A percentile compares a stretch with the other conserved stretches of the same genome.
Conservation (phyloP, 1,140 invertebrate genomes). For the Prorops nasuta region DNA sequence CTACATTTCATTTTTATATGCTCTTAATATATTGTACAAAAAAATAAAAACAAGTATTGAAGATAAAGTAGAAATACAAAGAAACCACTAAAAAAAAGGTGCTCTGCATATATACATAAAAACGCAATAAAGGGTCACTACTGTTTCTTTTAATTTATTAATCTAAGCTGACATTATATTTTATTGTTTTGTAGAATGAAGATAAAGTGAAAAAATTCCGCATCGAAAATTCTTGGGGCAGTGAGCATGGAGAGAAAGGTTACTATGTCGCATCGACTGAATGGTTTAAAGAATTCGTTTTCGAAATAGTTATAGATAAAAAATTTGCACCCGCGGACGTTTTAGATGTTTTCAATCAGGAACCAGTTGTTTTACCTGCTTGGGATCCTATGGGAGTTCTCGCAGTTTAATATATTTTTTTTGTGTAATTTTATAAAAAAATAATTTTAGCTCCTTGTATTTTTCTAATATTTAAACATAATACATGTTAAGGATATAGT, state of each 20-base stretch:
- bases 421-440: no score
- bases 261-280: constrained; percentile 79
- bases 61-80: no score
- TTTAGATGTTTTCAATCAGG: constrained; percentile 71
- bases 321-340: constrained; percentile 75
- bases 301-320: constrained; percentile 87
- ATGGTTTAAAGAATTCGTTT: constrained; percentile 90
- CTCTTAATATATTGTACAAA: no score
- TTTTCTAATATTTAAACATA: no score
- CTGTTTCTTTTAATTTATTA: neutral
- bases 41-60: no score
- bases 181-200: constrained; percentile 58
- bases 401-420: no score
- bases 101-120: no score
- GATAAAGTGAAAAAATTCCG: constrained; percentile 72
- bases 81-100: no score
- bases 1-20: no score
- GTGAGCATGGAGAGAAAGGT: constrained; percentile 84
- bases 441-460: no score
- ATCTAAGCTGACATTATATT: constrained; percentile 4
- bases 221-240: constrained; percentile 91
- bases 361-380: constrained; percentile 77
- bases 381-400: constrained; percentile 93
- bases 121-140: no score
- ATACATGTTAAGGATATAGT: no score